phyloP scores from a whole-genome alignment of 53 echinoderm and acorn worm species.

The Crossaster papposus region DNA sequence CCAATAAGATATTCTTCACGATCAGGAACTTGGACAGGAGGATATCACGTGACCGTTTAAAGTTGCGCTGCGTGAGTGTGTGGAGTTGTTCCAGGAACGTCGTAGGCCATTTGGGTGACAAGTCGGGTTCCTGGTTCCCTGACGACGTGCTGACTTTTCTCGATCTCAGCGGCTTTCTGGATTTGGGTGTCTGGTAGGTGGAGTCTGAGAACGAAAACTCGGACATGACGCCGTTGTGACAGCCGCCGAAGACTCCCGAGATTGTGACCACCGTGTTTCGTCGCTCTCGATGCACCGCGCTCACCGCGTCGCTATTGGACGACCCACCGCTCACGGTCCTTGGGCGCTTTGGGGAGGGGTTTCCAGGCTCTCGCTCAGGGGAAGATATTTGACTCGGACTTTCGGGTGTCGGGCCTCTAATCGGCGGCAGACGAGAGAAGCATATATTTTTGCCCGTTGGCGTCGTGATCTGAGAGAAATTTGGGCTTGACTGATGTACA shows the following conservation, averaged over 20 bases:
- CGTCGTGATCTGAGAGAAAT: not conserved
- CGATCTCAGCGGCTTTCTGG: not conserved
- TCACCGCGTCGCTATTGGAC: not conserved
- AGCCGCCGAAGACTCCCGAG: slow-evolving; percentile 37
- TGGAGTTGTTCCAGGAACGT: slow-evolving; percentile 72
- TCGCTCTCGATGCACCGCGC: slow-evolving; percentile 1
- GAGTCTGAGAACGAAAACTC: slow-evolving; percentile 8
- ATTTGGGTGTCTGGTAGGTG: not conserved
- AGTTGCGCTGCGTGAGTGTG: slow-evolving; percentile 73
- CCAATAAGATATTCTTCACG: slow-evolving; percentile 64
- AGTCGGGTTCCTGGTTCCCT: not conserved
- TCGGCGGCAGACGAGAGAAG: not conserved
- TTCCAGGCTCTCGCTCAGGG: not conserved
- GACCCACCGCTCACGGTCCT: not conserved
- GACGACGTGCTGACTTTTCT: slow-evolving; percentile 24
- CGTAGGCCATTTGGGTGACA: slow-evolving; percentile 71
- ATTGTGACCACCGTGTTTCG: slow-evolving; percentile 42
- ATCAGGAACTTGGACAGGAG: slow-evolving; percentile 75
- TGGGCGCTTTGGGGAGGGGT: not conserved
- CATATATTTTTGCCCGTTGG: not conserved
- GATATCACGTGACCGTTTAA: slow-evolving; percentile 70
- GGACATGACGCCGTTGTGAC: slow-evolving; percentile 27
- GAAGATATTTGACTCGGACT: not conserved
- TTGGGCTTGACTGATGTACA: not conserved
- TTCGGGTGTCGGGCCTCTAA: not conserved